Conservation (phyloP, 2,797 vertebrate species). For the Sparus aurata region DNA sequence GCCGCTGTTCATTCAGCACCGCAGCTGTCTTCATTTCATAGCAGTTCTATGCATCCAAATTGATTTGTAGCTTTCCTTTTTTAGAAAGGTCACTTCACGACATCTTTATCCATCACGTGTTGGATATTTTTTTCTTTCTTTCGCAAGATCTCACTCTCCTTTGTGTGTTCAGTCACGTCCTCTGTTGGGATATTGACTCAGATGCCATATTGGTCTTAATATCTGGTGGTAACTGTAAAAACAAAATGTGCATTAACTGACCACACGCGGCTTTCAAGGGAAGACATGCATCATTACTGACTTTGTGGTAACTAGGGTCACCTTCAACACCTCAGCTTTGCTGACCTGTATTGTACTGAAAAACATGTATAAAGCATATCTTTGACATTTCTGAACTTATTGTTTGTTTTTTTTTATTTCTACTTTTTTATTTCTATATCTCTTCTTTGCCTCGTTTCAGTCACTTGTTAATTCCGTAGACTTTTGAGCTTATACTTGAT, state of each 20-base stretch:
- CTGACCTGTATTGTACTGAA: slow-evolving; percentile 41
- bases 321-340: slow-evolving; percentile 26
- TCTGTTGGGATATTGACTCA: slow-evolving; percentile 21
- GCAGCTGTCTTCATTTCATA: slow-evolving; percentile 41
- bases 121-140: background rate
- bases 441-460: slow-evolving; percentile 9
- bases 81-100: slow-evolving; percentile 24
- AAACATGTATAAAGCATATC: slow-evolving; percentile 3
- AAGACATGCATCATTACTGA: slow-evolving; percentile 37
- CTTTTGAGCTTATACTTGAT: slow-evolving; percentile 57
- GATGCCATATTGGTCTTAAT: slow-evolving; percentile 59
- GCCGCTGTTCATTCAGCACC: slow-evolving; percentile 34
- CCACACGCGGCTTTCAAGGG: slow-evolving; percentile 37
- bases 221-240: slow-evolving; percentile 45
- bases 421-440: slow-evolving; percentile 5
- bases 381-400: slow-evolving; percentile 18
- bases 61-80: slow-evolving; percentile 72
- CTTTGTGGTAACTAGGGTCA: slow-evolving; percentile 30
- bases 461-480: slow-evolving; percentile 21
- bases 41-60: slow-evolving; percentile 72
- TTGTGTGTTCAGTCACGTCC: slow-evolving; percentile 12
- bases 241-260: slow-evolving; percentile 51
- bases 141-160: background rate
- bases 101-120: slow-evolving; percentile 42
- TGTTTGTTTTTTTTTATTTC: background rate